phyloP scores from a whole-genome alignment of 2,888 invertebrate genomes.

The Epirrhoe tristata region DNA sequence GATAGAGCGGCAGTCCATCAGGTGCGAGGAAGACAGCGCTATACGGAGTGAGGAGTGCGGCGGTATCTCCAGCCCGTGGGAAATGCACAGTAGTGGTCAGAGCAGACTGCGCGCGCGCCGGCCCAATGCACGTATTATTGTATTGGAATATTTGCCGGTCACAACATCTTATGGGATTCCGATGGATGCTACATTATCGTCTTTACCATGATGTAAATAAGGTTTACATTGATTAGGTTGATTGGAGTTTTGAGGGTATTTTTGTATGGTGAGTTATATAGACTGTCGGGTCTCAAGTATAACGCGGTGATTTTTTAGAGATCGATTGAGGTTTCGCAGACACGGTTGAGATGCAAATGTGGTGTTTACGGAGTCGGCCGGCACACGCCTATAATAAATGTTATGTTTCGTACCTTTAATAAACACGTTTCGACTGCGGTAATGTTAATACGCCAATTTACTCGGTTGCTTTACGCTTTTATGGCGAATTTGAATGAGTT shows the following conservation, averaged over 20 bases:
- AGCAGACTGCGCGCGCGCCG: constrained; percentile 84
- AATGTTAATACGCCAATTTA: constrained; percentile 54
- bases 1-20: constrained; percentile 84
- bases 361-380: constrained; percentile 74
- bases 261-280: constrained; percentile 59
- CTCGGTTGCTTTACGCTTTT: constrained; percentile 50
- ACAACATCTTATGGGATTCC: constrained; percentile 64
- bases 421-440: constrained; percentile 62
- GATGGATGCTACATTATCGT: constrained; percentile 40
- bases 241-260: constrained; percentile 47
- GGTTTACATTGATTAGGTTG: constrained; percentile 47
- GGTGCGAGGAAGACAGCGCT: constrained; percentile 68
- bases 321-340: constrained; percentile 82
- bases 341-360: constrained; percentile 79
- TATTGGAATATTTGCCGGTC: constrained; percentile 71
- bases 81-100: constrained; percentile 86
- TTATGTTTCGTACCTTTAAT: constrained; percentile 62
- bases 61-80: constrained; percentile 80
- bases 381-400: constrained; percentile 77
- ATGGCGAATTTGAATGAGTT: constrained; percentile 46
- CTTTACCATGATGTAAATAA: constrained; percentile 50
- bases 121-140: constrained; percentile 85
- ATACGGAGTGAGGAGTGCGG: constrained; percentile 64
- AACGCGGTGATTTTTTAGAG: constrained; percentile 82
- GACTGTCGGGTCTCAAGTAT: constrained; percentile 71